These are phyloP conservation scores for Canis aureus DNA, from an alignment of 2,113 vertebrate species.

Conservation along the genomic window DNA sequence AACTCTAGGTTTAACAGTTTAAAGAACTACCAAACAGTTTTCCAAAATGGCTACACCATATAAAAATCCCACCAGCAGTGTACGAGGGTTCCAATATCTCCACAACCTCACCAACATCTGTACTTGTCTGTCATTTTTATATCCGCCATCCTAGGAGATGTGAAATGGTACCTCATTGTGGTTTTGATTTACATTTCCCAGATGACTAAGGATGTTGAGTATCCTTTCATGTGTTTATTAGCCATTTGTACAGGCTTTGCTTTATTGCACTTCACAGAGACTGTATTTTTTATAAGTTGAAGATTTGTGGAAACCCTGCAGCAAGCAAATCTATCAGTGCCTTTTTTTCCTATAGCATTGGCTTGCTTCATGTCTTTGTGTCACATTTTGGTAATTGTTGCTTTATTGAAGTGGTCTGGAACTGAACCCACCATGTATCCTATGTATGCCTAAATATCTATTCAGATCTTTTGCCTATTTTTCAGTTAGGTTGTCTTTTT, in stretches of 20 bases:
- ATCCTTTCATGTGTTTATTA: neutral
- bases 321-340: neutral
- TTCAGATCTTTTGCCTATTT: neutral
- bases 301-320: neutral
- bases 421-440: neutral
- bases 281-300: neutral
- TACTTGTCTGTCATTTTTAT: neutral
- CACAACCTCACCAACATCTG: neutral
- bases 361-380: neutral
- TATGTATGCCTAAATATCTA: neutral
- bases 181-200: constrained; percentile 45
- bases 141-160: neutral
- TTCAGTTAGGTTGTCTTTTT: constrained; percentile 10
- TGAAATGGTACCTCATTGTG: neutral
- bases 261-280: neutral
- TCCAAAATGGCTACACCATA: neutral
- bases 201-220: neutral
- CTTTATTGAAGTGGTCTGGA: neutral
- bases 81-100: neutral
- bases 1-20: neutral
- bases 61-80: neutral
- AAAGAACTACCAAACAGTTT: constrained; percentile 31
- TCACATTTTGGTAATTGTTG: neutral
- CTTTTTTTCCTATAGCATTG: neutral
- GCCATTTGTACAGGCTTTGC: neutral